Conservation (phyloP, 2,888 invertebrate species). For the Steinernema hermaphroditum region DNA sequence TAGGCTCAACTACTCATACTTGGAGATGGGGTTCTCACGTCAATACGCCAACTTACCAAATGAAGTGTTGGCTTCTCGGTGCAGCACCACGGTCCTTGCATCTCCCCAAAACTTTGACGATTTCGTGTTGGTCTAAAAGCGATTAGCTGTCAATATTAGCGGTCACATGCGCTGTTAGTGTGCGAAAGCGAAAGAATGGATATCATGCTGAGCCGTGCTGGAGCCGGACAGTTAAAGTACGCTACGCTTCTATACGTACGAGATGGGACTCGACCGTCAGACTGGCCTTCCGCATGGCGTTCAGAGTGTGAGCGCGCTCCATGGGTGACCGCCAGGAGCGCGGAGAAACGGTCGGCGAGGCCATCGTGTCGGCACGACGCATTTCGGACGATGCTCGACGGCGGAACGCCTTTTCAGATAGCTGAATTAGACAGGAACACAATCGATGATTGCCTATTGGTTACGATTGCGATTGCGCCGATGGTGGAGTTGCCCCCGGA, state of each 20-base stretch:
- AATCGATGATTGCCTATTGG: slow-evolving; percentile 11
- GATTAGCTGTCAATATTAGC: not conserved
- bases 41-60: slow-evolving; percentile 74
- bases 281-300: slow-evolving; percentile 12
- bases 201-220: not conserved
- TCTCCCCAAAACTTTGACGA: slow-evolving; percentile 77
- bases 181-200: not conserved
- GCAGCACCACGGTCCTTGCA: slow-evolving; percentile 77
- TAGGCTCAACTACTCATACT: too few relatives aligned
- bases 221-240: not conserved
- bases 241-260: not conserved
- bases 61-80: slow-evolving; percentile 77
- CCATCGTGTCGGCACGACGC: slow-evolving; percentile 10
- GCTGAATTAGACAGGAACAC: slow-evolving; percentile 19
- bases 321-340: not conserved
- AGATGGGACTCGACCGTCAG: slow-evolving; percentile 1
- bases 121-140: not conserved
- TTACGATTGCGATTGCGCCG: not conserved
- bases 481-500: too few relatives aligned
- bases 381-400: slow-evolving; percentile 17
- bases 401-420: not conserved
- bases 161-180: not conserved
- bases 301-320: slow-evolving; percentile 14
- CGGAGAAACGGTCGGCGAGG: not conserved
- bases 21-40: not conserved